Evolutionary conservation across 2,888 invertebrate species (phyloP).

Genomic region (Leucophenga montana): DNA sequence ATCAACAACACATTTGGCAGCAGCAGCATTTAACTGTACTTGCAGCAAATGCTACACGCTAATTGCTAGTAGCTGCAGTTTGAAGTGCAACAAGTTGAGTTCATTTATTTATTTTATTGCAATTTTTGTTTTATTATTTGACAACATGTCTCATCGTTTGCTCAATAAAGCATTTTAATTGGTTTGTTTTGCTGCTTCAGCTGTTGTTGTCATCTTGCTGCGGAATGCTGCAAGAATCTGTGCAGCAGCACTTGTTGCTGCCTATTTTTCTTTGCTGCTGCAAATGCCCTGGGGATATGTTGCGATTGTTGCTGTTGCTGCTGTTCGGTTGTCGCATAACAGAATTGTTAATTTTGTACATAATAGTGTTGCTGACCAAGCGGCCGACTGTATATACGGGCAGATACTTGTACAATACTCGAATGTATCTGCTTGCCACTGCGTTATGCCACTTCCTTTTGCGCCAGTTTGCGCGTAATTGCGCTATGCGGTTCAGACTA

Average conservation of each 20-base stretch:
- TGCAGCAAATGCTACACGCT: conserved; percentile 1
- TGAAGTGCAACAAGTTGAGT: neutral
- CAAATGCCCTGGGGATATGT: conserved; percentile 13
- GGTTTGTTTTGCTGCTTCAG: conserved; percentile 15
- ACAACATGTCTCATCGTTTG: neutral
- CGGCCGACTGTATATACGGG: neutral
- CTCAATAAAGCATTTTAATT: conserved; percentile 21
- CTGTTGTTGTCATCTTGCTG: neutral
- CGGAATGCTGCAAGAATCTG: conserved; percentile 8
- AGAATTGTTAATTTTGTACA: conserved; percentile 19
- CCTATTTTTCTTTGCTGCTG: neutral
- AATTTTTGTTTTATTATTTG: too few species aligned
- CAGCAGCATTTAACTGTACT: neutral
- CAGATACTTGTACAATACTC: too few species aligned
- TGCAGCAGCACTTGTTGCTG: conserved; percentile 14
- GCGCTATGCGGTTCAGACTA: conserved; percentile 6
- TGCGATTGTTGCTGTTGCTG: neutral
- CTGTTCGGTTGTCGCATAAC: conserved; percentile 14
- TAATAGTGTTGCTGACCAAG: neutral
- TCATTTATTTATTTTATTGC: neutral
- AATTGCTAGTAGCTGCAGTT: neutral
- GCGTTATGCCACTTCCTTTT: conserved; percentile 18
- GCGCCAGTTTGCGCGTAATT: conserved; percentile 21
- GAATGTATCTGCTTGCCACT: conserved; percentile 1
- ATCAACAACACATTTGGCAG: too few species aligned